Evolutionary conservation across 2,113 vertebrate species (phyloP).

Genomic region (Hystrix cristata): DNA sequence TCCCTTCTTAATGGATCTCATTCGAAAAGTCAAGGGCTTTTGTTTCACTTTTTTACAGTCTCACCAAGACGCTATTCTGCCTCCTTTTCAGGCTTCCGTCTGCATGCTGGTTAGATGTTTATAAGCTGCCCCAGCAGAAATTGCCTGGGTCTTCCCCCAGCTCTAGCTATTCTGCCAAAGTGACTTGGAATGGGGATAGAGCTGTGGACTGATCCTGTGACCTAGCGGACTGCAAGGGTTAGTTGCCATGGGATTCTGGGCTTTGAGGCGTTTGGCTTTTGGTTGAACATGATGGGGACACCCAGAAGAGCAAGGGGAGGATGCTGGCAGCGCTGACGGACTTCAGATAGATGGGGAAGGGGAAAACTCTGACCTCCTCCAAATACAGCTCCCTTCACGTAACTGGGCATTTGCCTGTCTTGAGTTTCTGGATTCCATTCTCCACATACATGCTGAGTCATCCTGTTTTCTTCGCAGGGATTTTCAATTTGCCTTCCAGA

Average conservation of each 20-base stretch:
- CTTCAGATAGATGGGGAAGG: background rate
- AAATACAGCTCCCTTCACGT: background rate
- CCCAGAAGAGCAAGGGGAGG: background rate
- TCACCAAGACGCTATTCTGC: background rate
- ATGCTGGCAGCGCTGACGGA: background rate
- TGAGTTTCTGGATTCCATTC: conserved; percentile 63
- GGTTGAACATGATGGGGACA: conserved; percentile 39
- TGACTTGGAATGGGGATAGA: background rate
- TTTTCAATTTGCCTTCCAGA: conserved; percentile 51
- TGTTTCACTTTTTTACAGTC: background rate
- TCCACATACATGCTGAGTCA: conserved; percentile 51
- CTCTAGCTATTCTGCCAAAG: conserved; percentile 1
- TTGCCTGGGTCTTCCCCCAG: background rate
- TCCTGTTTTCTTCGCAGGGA: conserved; percentile 24
- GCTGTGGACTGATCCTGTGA: background rate
- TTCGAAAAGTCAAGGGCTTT: background rate
- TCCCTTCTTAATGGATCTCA: background rate
- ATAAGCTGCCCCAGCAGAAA: background rate
- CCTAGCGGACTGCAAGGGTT: background rate
- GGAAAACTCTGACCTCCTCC: background rate
- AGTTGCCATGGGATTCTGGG: background rate
- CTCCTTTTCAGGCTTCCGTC: background rate
- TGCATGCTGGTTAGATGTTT: background rate
- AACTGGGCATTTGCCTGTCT: background rate
- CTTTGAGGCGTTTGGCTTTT: conserved; percentile 28